Conservation (phyloP, 2,797 vertebrate genomes). For the Falco novaeseelandiae region DNA sequence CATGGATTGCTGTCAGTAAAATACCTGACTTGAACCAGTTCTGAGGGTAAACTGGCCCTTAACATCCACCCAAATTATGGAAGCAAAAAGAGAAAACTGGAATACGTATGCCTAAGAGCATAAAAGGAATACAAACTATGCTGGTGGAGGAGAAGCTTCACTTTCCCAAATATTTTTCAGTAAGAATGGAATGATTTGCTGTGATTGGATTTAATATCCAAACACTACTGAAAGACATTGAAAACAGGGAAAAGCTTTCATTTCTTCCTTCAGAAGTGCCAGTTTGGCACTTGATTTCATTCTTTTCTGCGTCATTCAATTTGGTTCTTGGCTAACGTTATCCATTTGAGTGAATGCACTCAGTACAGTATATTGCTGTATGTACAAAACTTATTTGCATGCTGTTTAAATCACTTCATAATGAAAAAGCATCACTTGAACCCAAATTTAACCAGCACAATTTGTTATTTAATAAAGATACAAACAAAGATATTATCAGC, state of each 20-base stretch:
- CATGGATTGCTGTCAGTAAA: neutral
- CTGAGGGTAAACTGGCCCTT: neutral
- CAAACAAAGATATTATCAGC: slow-evolving; percentile 26
- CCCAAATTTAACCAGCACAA: slow-evolving; percentile 23
- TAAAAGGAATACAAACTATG: neutral
- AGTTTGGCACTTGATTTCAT: neutral
- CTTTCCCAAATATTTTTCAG: neutral
- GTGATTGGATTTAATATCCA: neutral
- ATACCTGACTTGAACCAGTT: neutral
- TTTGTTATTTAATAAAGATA: slow-evolving; percentile 26
- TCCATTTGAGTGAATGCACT: neutral
- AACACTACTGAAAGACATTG: neutral
- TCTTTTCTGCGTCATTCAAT: neutral
- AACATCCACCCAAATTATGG: neutral
- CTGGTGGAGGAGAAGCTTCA: neutral
- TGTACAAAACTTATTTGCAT: neutral
- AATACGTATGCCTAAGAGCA: neutral
- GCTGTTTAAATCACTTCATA: neutral
- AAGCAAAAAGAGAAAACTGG: neutral
- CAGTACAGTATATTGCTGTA: neutral
- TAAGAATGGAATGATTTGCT: neutral
- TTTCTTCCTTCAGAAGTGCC: neutral
- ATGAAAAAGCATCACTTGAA: neutral
- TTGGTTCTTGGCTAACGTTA: neutral
- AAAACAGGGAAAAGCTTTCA: neutral